Evolutionary conservation across 2,113 vertebrate genomes (phyloP), one percentile per base, ranked within the genome.

Genomic region (Leucopternis melanops): DNA sequence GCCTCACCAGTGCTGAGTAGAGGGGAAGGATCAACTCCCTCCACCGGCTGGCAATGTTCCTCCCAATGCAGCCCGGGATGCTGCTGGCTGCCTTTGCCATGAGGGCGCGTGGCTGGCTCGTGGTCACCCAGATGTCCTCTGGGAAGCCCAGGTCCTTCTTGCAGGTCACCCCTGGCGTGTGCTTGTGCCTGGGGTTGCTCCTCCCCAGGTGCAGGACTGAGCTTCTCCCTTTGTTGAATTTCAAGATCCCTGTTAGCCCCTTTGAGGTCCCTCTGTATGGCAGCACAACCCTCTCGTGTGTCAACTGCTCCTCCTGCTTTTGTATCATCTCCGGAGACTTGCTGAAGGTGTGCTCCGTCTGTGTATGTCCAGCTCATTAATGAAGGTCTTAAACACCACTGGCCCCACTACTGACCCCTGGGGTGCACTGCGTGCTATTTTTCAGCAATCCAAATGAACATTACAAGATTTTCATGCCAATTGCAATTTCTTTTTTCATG

Each of bases 271-370:
- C 62, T 21, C 27, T 16, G 79, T 22, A 9, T 2, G 40, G 25
- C 49, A 73, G 59, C 86, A 14, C 20, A 6, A 15, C 34, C 8
- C 13, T 31, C 49, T 3, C 4, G 9, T 8, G 32, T 3, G 59
- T 5, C 45, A 8, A 1, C 34, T 1, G 0, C 54, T 50, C 25
- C 2, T 54, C 18, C 25, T 0, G 9, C 15, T 5, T 25, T 16
- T 16, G 21, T 2, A 1, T 7, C 66, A 0, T 5, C 52, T 25
- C 0, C 42, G 6, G 71, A 9, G 55, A 2, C 59, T 1, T 6
- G 26, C 84, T 2, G 57, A 18, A 23, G 38, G 8, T 31, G 47
- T 10, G 67, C 67, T 44, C 70, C 3, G 8, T 5, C 36, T 16
- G 34, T 5, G 77, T 5, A 0, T 5, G 38, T 17, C 63, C 84